These are phyloP conservation scores for Lates japonicus DNA, from an alignment of 2,797 vertebrate genomes.

Conservation along the genomic window DNA sequence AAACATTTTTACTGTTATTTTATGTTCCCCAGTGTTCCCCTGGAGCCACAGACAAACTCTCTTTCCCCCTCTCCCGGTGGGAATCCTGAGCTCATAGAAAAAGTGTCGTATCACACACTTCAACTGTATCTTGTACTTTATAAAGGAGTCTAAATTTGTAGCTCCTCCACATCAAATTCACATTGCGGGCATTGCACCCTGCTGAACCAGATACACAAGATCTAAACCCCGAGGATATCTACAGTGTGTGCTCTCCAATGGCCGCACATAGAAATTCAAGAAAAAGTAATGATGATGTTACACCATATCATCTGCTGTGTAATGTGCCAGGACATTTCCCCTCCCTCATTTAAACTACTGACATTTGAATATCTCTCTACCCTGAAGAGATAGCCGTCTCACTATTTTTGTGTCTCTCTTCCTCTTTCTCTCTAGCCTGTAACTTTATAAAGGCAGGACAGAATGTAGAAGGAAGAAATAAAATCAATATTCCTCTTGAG, in stretches of 20 bases:
- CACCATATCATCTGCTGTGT: slow-evolving; percentile 32
- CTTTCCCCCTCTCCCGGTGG: slow-evolving; percentile 53
- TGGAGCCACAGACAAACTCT: slow-evolving; percentile 64
- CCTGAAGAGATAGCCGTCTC: neutral
- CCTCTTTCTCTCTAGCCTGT: slow-evolving; percentile 5
- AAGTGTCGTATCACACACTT: slow-evolving; percentile 42
- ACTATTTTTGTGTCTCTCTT: neutral
- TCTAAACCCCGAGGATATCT: slow-evolving; percentile 52
- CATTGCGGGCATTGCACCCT: slow-evolving; percentile 27
- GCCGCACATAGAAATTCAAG: slow-evolving; percentile 31
- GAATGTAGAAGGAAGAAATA: slow-evolving; percentile 20
- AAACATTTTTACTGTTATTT: slow-evolving; percentile 59
- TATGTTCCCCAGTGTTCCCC: slow-evolving; percentile 57
- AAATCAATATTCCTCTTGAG: slow-evolving; percentile 34
- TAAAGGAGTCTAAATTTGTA: slow-evolving; percentile 67
- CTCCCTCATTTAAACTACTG: slow-evolving; percentile 37
- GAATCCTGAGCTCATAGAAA: slow-evolving; percentile 59
- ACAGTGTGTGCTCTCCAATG: slow-evolving; percentile 10
- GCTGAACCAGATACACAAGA: slow-evolving; percentile 27
- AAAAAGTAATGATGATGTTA: slow-evolving; percentile 23
- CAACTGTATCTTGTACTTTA: slow-evolving; percentile 55
- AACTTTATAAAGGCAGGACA: slow-evolving; percentile 15
- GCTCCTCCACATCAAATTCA: slow-evolving; percentile 44
- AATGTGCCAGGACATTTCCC: slow-evolving; percentile 17
- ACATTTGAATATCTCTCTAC: slow-evolving; percentile 34